phyloP scores from a whole-genome alignment of 2,888 invertebrate species.

The Habrosyne pyritoides region DNA sequence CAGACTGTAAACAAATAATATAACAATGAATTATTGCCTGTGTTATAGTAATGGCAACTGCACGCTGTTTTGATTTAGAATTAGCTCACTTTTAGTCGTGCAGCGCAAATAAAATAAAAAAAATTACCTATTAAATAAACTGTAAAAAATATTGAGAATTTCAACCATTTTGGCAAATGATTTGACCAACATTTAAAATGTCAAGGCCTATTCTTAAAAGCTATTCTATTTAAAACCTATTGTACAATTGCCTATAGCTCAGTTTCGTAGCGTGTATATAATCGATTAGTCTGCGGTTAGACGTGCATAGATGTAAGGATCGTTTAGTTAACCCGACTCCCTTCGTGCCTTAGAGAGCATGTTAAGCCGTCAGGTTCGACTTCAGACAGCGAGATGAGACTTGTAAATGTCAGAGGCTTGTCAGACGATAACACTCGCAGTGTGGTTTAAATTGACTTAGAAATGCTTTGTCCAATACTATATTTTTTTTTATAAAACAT shows the following conservation, averaged over 20 bases:
- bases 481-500: not conserved
- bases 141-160: not conserved
- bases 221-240: not conserved
- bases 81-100: not conserved
- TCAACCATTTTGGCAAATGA: too few species aligned
- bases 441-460: not conserved
- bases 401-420: slow-evolving; percentile 1
- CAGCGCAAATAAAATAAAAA: too few species aligned
- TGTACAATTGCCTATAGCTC: not conserved
- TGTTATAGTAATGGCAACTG: slow-evolving; percentile 36
- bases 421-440: not conserved
- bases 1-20: slow-evolving; percentile 74
- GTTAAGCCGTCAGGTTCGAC: slow-evolving; percentile 3
- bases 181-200: too few species aligned
- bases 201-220: too few species aligned
- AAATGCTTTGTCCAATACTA: not conserved
- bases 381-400: slow-evolving; percentile 2
- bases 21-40: slow-evolving; percentile 64
- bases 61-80: slow-evolving; percentile 15
- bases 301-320: not conserved
- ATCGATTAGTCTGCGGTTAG: not conserved
- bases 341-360: slow-evolving; percentile 3
- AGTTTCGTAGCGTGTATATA: not conserved
- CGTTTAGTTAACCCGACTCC: slow-evolving; percentile 4
- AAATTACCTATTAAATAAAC: not conserved